phyloP scores from a whole-genome alignment of 2,797 vertebrate species.

The Eulemur albifrons region DNA sequence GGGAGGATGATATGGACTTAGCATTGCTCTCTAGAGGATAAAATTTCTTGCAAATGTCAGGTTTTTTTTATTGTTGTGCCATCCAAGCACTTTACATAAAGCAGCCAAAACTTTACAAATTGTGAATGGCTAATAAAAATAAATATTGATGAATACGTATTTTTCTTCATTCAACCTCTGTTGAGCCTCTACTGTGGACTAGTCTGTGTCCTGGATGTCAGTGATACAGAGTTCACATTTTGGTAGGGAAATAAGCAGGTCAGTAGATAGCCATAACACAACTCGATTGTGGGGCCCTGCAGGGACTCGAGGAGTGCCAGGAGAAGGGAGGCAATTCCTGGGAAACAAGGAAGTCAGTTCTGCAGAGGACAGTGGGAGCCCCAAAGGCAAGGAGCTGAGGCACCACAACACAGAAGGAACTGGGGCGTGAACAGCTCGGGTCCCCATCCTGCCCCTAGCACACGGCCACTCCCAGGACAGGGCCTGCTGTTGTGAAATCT shows the following conservation, averaged over 20 bases:
- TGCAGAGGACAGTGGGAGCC: neutral
- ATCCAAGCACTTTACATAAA: neutral
- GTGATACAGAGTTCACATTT: neutral
- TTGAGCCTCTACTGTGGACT: neutral
- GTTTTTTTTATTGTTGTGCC: neutral
- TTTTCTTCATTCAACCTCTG: neutral
- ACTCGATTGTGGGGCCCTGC: neutral
- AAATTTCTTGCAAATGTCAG: neutral
- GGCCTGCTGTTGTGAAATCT: conserved; percentile 17
- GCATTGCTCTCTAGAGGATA: neutral
- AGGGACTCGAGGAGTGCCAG: neutral
- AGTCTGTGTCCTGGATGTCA: neutral
- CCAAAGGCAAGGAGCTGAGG: neutral
- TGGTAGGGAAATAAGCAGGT: neutral
- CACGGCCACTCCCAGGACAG: neutral
- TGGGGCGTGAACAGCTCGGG: neutral
- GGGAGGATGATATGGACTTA: neutral
- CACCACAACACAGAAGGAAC: neutral
- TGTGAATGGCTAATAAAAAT: neutral
- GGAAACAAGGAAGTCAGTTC: neutral
- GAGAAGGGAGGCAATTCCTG: neutral
- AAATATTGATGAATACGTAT: neutral
- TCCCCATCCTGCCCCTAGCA: neutral
- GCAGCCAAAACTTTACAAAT: neutral
- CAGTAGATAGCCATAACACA: neutral